These are phyloP conservation scores for Rhabdomys dilectus DNA, from an alignment of 2,113 vertebrate genomes.

Conservation along the genomic window DNA sequence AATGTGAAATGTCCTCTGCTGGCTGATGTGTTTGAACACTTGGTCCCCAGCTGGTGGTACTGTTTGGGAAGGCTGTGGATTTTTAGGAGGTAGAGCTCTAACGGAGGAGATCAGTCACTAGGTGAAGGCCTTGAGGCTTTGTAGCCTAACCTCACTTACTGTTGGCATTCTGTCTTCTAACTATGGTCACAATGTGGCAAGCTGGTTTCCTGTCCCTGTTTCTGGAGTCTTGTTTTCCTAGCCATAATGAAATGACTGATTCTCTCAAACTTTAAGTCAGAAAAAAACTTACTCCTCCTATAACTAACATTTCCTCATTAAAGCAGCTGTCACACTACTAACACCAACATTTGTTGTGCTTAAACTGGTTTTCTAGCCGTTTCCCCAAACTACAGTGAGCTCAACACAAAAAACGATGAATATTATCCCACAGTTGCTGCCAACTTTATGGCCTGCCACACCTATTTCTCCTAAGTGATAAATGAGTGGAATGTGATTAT, in stretches of 20 bases:
- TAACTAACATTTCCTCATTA: not conserved
- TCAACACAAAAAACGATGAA: not conserved
- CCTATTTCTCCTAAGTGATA: not conserved
- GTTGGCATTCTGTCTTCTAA: not conserved
- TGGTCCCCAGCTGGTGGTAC: not conserved
- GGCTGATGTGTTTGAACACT: not conserved
- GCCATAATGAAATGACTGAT: not conserved
- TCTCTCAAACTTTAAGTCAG: too few relatives aligned
- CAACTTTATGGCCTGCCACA: not conserved
- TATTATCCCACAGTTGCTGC: not conserved
- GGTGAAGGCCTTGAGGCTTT: not conserved
- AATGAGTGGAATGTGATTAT: not conserved
- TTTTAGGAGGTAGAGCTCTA: too few relatives aligned
- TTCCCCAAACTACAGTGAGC: too few relatives aligned
- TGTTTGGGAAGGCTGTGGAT: not conserved
- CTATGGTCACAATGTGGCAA: not conserved
- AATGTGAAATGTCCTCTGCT: not conserved
- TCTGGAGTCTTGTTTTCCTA: not conserved
- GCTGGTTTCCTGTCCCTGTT: not conserved
- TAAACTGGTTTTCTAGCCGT: not conserved
- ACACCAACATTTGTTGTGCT: not conserved
- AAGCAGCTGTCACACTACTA: not conserved
- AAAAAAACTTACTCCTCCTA: not conserved
- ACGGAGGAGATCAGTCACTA: not conserved
- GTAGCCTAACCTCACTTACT: not conserved